A percentile compares a stretch with the other conserved stretches of the same genome.
Evolutionary conservation across 1,140 invertebrate species (phyloP).

Genomic region (Cyphomyrmex costatus): DNA sequence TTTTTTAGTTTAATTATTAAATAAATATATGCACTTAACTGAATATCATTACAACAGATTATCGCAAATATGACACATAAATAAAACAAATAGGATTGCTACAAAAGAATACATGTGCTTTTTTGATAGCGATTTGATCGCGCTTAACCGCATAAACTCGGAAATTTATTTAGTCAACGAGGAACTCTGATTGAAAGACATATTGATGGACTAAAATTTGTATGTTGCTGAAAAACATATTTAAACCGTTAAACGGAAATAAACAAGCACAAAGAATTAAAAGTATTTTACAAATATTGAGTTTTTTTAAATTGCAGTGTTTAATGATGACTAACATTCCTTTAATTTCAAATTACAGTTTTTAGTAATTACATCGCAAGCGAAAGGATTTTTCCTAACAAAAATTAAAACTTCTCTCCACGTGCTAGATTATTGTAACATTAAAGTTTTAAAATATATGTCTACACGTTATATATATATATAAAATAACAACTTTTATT

Average conservation of each 20-base stretch:
- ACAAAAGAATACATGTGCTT: not conserved
- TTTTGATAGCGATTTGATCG: slow-evolving; percentile 12
- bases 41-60: not conserved
- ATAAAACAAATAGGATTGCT: slow-evolving; percentile 19
- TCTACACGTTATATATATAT: not conserved
- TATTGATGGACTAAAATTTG: slow-evolving; percentile 38
- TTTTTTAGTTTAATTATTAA: not conserved
- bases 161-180: slow-evolving; percentile 36
- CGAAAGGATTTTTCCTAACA: not conserved
- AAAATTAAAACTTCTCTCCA: not conserved
- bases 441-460: slow-evolving; percentile 1
- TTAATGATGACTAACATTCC: not conserved
- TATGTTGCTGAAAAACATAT: slow-evolving; percentile 2
- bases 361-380: not conserved
- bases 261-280: not conserved
- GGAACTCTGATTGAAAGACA: slow-evolving; percentile 23
- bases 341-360: not conserved
- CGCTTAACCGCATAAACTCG: no score
- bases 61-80: not conserved
- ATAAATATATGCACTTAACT: not conserved
- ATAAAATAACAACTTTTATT: not conserved
- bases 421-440: not conserved
- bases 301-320: not conserved
- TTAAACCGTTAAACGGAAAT: slow-evolving; percentile 15
- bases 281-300: not conserved